phyloP scores from a whole-genome alignment of 2,888 invertebrate genomes.

The Poecilus cupreus region DNA sequence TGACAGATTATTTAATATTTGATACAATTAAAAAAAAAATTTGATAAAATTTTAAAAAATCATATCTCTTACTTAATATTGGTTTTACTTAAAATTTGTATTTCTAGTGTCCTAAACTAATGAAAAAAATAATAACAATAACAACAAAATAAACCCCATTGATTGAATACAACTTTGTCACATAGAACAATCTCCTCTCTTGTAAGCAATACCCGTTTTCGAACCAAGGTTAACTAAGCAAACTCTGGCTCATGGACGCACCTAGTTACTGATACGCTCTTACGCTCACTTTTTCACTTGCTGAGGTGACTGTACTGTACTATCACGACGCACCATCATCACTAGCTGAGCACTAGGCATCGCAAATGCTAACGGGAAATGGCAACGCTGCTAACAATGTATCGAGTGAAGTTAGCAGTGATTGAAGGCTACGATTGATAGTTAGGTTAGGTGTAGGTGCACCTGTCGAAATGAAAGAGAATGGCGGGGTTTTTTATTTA shows the following conservation, averaged over 20 bases:
- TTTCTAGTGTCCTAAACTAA: too few relatives aligned
- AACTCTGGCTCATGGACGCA: too few relatives aligned
- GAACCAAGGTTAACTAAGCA: neutral
- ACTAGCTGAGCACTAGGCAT: neutral
- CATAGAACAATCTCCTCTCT: neutral
- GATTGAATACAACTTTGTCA: too few relatives aligned
- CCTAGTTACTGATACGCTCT: neutral
- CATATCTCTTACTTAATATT: too few relatives aligned
- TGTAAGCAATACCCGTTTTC: neutral
- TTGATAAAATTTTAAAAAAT: too few relatives aligned
- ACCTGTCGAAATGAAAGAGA: slow-evolving; percentile 4
- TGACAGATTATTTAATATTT: too few relatives aligned
- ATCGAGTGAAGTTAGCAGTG: neutral
- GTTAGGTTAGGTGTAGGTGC: neutral
- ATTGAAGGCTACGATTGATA: slow-evolving; percentile 5
- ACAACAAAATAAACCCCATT: too few relatives aligned
- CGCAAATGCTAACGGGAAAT: slow-evolving; percentile 15
- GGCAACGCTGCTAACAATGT: neutral
- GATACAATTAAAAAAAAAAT: too few relatives aligned
- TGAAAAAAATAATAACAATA: too few relatives aligned
- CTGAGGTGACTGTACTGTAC: slow-evolving; percentile 3
- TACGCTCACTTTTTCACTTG: slow-evolving; percentile 16
- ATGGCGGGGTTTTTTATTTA: slow-evolving; percentile 1
- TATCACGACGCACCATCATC: slow-evolving; percentile 1
- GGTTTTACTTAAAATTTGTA: too few relatives aligned